These are phyloP conservation scores for Oeneis ivallda DNA, from an alignment of 2,888 invertebrate genomes.

Conservation along the genomic window DNA sequence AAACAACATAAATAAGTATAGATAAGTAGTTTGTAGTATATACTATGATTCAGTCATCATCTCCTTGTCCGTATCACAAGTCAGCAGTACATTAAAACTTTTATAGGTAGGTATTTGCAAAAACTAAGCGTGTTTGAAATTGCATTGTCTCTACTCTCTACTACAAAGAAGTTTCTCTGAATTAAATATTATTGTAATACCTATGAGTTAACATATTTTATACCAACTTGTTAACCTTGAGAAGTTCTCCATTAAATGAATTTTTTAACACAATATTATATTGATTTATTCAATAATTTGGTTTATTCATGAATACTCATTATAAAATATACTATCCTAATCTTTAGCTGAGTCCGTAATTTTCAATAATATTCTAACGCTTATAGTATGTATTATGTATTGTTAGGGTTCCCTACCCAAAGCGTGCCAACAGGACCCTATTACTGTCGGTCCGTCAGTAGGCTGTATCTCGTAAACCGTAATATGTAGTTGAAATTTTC, in stretches of 20 bases:
- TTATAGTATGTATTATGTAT: background rate
- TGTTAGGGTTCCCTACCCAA: too few species aligned
- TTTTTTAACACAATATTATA: constrained; percentile 32
- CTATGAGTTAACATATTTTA: constrained; percentile 36
- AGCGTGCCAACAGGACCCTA: too few species aligned
- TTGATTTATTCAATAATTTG: constrained; percentile 25
- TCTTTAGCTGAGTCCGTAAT: background rate
- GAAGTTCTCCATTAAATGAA: constrained; percentile 31
- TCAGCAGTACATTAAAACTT: too few species aligned
- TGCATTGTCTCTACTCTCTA: constrained; percentile 10
- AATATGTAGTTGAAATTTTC: too few species aligned
- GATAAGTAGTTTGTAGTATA: too few species aligned
- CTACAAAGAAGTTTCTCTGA: constrained; percentile 30
- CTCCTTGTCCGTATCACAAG: too few species aligned
- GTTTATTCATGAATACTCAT: constrained; percentile 5
- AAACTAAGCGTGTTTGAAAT: background rate
- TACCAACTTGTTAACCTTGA: constrained; percentile 35
- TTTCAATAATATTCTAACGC: background rate
- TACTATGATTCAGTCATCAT: too few species aligned
- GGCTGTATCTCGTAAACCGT: too few species aligned
- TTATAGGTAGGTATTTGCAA: too few species aligned
- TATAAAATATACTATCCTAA: background rate
- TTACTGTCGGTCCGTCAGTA: too few species aligned
- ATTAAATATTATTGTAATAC: constrained; percentile 31
- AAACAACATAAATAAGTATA: too few species aligned